Conservation (phyloP, 2,888 invertebrate genomes). For the Ichneumoninae sp. region DNA sequence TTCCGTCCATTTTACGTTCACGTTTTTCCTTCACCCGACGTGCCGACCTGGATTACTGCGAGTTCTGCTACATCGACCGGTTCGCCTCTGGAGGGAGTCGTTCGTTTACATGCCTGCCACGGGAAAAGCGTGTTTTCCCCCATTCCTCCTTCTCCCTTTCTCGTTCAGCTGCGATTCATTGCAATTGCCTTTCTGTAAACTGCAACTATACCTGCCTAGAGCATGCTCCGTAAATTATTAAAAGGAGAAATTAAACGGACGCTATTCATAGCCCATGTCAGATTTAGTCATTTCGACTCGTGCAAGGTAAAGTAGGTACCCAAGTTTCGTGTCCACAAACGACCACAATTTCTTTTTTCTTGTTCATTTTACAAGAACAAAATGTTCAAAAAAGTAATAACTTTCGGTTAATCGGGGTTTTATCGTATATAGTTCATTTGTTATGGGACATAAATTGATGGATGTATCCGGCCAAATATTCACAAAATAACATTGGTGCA, state of each 20-base stretch:
- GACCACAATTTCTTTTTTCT: not conserved
- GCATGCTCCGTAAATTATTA: slow-evolving; percentile 54
- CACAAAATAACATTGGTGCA: too few species aligned
- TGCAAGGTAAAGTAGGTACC: not conserved
- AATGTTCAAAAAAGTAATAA: too few species aligned
- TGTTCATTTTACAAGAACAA: not conserved
- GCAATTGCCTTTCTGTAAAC: slow-evolving; percentile 70
- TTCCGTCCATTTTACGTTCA: slow-evolving; percentile 63
- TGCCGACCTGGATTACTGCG: slow-evolving; percentile 55
- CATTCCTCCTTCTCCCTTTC: slow-evolving; percentile 33
- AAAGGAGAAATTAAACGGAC: not conserved
- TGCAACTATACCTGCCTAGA: slow-evolving; percentile 22
- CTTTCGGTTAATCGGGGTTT: too few species aligned
- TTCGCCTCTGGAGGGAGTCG: slow-evolving; percentile 66
- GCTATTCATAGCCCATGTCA: slow-evolving; percentile 14
- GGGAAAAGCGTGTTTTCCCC: slow-evolving; percentile 56
- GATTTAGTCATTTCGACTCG: slow-evolving; percentile 1
- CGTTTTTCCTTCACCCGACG: slow-evolving; percentile 44
- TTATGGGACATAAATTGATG: too few species aligned
- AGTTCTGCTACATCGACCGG: slow-evolving; percentile 58
- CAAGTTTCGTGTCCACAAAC: not conserved
- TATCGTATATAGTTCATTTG: too few species aligned
- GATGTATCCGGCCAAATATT: too few species aligned
- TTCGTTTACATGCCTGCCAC: slow-evolving; percentile 68
- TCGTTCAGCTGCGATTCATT: slow-evolving; percentile 69